Base-by-base conservation (phyloP, 2,113 vertebrate species). In the Tachysurus fulvidraco region DNA sequence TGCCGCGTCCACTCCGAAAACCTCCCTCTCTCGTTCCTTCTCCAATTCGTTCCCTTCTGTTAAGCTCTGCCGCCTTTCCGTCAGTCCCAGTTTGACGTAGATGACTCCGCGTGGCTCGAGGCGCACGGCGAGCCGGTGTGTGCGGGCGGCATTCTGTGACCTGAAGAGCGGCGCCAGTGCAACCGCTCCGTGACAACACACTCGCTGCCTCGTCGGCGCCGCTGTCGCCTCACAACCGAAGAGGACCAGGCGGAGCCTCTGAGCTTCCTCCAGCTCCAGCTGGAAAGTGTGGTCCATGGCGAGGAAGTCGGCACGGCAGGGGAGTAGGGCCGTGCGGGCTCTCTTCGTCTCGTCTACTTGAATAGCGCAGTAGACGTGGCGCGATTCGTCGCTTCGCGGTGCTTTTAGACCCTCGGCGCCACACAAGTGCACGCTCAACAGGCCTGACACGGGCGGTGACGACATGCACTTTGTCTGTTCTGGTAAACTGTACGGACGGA, bases 211-310 rank as follows among this genome's bases (percentile, higher is more conserved):
- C 60, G 95, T 94, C 0, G 97, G 97, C 13, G 96, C 97, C n/a
- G 83, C 28, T 2, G 83, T 84, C 0, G 98, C 96, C 65, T 99
- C 98, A 97, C 98, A 99, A 87, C 97, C 98, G 92, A 99, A 99
- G 78, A 99, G 97, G 55, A 99, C 97, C 67, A 99, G 93, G 91
- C 99, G 99, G 91, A 99, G 94, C 91, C 98, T 97, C 94, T 99
- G 98, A 1, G 98, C 98, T 0, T 99, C 99, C 94, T 99, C 98
- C 36, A 99, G 95, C 90, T 99, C 97, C 82, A 99, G 98, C 93
- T 99, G 99, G 91, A 99, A 99, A 0, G 98, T 99, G 93, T 99
- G 98, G 92, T 99, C 98, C 98, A 99, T 99, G 88, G 97, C 98
- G 60, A 99, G 92, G 92, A 99, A 99, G 0, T 96, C 89, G 0